Base-by-base conservation (phyloP, 2,113 vertebrate genomes). In the Phyllostomus discolor region DNA sequence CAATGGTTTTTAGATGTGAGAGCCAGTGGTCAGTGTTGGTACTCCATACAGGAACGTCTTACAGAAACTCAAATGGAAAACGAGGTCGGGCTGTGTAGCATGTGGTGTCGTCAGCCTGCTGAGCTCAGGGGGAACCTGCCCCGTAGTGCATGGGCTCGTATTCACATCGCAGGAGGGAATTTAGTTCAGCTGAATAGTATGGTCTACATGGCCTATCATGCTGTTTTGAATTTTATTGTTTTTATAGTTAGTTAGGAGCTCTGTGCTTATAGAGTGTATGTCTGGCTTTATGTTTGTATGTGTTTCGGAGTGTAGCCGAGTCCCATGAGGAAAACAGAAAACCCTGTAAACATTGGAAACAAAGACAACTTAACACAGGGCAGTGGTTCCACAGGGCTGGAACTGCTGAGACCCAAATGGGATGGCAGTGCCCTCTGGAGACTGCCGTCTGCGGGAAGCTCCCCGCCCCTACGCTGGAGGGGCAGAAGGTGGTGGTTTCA, bases 201-300 rank as follows among this genome's bases (percentile, higher is more conserved):
- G 28, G 82, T 67, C 38, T 41, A 3, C 54, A 5, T 17, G 72
- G 80, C 22, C 59, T 85, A 7, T 35, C 46, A 20, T 1, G 54
- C 50, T 67, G 28, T 57, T 84, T 84, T 94, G 85, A 54, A 82
- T 64, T 50, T 70, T 76, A 57, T 10, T 76, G 52, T 87, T 87
- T 46, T 24, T 48, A 33, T 22, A 10, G 33, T 80, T 73, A 7
- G 16, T 0, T 31, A 31, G 43, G 33, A 64, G 54, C 22, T 43
- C 17, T 20, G 0, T 67, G 69, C 84, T 59, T 92, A 46, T 1
- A 46, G 73, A 64, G 24, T 59, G 72, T 73, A 59, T 33, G 67
- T 20, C 35, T 24, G 10, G n/a, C 43, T 81, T 94, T 90, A 38
- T 66, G 64, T 90, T 72, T 33, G 24, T 64, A 6, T 28, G 15